Conservation (phyloP, 1,140 invertebrate genomes). For the Diabrotica virgifera region DNA sequence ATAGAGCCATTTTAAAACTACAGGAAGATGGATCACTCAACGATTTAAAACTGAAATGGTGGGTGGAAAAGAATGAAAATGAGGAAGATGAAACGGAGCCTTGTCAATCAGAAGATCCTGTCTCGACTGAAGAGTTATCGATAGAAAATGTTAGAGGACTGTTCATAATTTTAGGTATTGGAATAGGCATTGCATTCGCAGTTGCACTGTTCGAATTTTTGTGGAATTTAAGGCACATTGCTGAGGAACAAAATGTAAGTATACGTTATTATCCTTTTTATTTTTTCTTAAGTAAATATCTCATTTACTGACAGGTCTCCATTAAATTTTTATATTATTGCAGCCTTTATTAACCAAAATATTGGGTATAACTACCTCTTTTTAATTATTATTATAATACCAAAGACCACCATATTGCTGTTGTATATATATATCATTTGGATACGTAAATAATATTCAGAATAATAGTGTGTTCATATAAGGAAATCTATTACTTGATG, state of each 20-base stretch:
- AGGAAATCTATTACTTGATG: too few relatives aligned
- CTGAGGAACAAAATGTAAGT: constrained; percentile 69
- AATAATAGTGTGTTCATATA: too few relatives aligned
- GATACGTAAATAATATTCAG: too few relatives aligned
- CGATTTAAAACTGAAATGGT: constrained; percentile 84
- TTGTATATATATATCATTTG: too few relatives aligned
- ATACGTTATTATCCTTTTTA: too few relatives aligned
- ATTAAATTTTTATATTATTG: too few relatives aligned
- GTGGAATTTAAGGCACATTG: constrained; percentile 75
- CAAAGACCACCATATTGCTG: too few relatives aligned
- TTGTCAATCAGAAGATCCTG: neutral
- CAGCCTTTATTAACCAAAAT: too few relatives aligned
- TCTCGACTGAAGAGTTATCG: constrained; percentile 54
- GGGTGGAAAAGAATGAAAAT: constrained; percentile 58
- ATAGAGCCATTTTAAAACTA: constrained; percentile 71
- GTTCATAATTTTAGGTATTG: constrained; percentile 77
- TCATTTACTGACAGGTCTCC: too few relatives aligned
- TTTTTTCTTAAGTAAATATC: too few relatives aligned
- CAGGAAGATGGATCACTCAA: constrained; percentile 77
- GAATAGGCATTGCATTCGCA: constrained; percentile 62
- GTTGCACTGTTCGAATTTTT: constrained; percentile 75
- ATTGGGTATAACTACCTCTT: too few relatives aligned
- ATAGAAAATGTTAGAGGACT: constrained; percentile 87
- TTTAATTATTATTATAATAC: too few relatives aligned
- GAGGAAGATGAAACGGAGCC: constrained; percentile 41